Base-by-base conservation (phyloP, 2,888 invertebrate species). In the Dicranocentrus wangi region DNA sequence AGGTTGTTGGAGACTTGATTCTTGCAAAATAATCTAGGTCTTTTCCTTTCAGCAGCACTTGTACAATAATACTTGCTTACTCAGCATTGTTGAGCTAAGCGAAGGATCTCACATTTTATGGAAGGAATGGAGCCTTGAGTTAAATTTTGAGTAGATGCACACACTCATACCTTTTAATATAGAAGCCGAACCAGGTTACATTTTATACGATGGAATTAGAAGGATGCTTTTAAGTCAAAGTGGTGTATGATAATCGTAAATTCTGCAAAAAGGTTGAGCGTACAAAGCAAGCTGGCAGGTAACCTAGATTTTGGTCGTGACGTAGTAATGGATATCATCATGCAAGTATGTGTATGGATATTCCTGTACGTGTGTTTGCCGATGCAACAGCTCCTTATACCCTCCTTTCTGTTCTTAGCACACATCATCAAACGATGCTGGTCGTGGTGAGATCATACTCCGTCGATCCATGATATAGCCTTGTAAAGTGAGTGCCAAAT, bases 241-340 rank as follows among this genome's bases (percentile, higher is more conserved):
- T 71, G 53, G 66, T 39, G 39, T 8, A 71, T 79, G 69, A 63
- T 77, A 77, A 77, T 69, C 70, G 63, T 79, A 66, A 71, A 70
- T 78, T 78, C 61, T 65, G 78, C 78, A 78, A 79, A 72, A 66
- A 63, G 71, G 65, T 60, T 79, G 79, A 79, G 71, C 19, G 43
- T 71, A 60, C 55, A 66, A 61, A 47, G 42, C 55, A 43, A 63
- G 60, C 72, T 72, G 72, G 79, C 79, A 72, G 79, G 72, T 79
- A 79, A 79, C 79, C 79, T 72, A 79, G 71, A 79, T 79, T 79
- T 72, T 60, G 23, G 69, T 71, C 78, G 79, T 79, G 79, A 79
- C 79, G 79, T 79, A 66, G 79, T 55, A 79, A 79, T 71, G 79
- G 79, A 79, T 79, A 79, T 65, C 72, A 71, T 27, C 25, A 55